These are phyloP conservation scores for Elegia similella DNA, from an alignment of 2,888 invertebrate species.

Conservation along the genomic window DNA sequence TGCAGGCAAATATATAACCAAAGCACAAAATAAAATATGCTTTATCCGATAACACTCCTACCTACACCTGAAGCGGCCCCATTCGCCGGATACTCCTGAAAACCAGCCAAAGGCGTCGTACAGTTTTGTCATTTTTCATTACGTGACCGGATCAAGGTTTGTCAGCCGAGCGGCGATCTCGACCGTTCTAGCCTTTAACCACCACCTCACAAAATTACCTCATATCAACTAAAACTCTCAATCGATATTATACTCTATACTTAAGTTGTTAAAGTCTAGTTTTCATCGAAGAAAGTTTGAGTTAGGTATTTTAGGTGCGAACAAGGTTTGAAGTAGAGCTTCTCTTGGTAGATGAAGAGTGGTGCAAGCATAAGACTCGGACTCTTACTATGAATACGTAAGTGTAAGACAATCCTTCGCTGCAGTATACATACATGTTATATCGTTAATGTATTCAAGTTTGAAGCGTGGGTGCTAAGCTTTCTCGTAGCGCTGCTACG, in stretches of 20 bases:
- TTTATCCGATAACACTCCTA: conserved; percentile 1
- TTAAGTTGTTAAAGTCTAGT: conserved; percentile 13
- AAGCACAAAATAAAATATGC: conserved; percentile 9
- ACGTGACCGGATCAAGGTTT: conserved; percentile 85
- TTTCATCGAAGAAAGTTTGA: conserved; percentile 4
- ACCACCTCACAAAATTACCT: conserved; percentile 20
- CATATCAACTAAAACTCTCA: conserved; percentile 15
- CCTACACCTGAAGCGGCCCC: conserved; percentile 18
- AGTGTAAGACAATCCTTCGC: conserved; percentile 54
- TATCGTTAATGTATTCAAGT: conserved; percentile 19
- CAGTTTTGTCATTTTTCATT: conserved; percentile 85
- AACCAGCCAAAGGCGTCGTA: conserved; percentile 41
- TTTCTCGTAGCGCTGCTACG: conserved; percentile 3
- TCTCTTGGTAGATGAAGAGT: conserved; percentile 62
- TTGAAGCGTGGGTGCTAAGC: neutral
- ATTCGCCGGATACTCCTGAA: conserved; percentile 41
- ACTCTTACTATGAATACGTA: conserved; percentile 67
- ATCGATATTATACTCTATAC: conserved; percentile 27
- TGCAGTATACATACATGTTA: conserved; percentile 33
- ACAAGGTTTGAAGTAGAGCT: conserved; percentile 51
- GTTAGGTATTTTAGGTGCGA: conserved; percentile 24
- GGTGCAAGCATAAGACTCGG: conserved; percentile 59
- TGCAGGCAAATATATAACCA: neutral
- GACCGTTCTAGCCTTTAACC: conserved; percentile 51
- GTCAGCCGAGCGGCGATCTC: conserved; percentile 64